A percentile compares a stretch with the other conserved stretches of the same genome.
phyloP scores from a whole-genome alignment of 2,888 invertebrate genomes.

The Dermolepida albohirtum region DNA sequence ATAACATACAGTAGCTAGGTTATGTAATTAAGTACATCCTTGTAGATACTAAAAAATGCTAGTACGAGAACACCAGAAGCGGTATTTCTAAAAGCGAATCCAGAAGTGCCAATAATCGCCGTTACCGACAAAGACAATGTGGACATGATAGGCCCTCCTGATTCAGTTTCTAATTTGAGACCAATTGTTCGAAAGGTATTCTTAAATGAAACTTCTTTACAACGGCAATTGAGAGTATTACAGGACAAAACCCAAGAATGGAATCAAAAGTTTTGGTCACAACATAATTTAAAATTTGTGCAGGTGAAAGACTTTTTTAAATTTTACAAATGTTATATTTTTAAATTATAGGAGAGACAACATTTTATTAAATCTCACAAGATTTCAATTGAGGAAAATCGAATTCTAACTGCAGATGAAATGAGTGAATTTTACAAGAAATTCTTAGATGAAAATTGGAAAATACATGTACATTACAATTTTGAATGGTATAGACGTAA shows the following conservation, averaged over 20 bases:
- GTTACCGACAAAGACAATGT: constrained; percentile 58
- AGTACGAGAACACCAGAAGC: constrained; percentile 46
- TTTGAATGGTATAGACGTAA: constrained; percentile 87
- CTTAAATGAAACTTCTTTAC: constrained; percentile 74
- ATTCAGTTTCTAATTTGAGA: constrained; percentile 83
- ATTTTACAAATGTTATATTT: constrained; percentile 41
- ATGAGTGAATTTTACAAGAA: constrained; percentile 90
- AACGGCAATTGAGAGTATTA: constrained; percentile 73
- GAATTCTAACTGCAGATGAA: constrained; percentile 79
- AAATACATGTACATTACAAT: constrained; percentile 80
- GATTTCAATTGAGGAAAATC: constrained; percentile 60
- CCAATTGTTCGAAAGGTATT: constrained; percentile 76
- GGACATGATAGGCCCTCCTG: constrained; percentile 84
- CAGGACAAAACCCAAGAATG: constrained; percentile 80
- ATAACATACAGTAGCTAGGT: background rate
- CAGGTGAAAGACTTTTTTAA: constrained; percentile 67
- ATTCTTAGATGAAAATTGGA: constrained; percentile 87
- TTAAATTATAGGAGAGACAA: constrained; percentile 69
- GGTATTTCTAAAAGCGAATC: constrained; percentile 49
- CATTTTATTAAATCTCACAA: constrained; percentile 66
- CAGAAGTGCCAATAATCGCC: constrained; percentile 58
- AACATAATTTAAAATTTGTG: constrained; percentile 82
- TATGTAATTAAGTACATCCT: constrained; percentile 15
- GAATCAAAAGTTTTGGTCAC: constrained; percentile 88
- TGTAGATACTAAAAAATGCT: constrained; percentile 25